These are phyloP conservation scores for Copidosoma aretas DNA, from an alignment of 2,888 invertebrate species.

Conservation along the genomic window DNA sequence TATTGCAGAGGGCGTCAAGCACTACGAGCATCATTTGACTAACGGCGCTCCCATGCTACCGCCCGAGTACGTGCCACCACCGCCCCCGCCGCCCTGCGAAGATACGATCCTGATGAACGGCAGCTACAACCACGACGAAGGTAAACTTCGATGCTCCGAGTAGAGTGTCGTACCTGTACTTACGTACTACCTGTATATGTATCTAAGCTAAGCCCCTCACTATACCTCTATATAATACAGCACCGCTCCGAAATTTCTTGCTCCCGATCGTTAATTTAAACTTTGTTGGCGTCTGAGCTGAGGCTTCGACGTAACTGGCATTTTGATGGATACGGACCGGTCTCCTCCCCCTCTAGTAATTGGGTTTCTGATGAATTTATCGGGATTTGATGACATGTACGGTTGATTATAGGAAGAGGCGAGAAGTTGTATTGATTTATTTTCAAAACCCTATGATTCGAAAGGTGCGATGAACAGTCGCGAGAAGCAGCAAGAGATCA, in stretches of 20 bases:
- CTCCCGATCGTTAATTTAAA: no score
- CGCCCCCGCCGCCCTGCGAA: slow-evolving; percentile 56
- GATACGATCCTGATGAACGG: slow-evolving; percentile 52
- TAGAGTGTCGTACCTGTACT: no score
- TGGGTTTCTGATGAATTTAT: no score
- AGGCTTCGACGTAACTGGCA: neutral
- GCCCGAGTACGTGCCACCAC: slow-evolving; percentile 58
- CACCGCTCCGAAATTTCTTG: no score
- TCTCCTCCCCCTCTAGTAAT: no score
- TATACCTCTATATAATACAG: no score
- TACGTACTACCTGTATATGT: no score
- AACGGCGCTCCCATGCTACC: slow-evolving; percentile 50
- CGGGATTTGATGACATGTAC: no score
- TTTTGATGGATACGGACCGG: neutral
- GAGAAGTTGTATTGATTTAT: no score
- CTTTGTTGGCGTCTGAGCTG: neutral
- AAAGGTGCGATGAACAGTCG: slow-evolving; percentile 64
- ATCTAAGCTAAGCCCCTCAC: no score
- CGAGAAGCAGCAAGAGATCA: slow-evolving; percentile 87
- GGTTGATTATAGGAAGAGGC: neutral
- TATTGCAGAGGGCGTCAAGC: slow-evolving; percentile 48
- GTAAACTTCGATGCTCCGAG: slow-evolving; percentile 46
- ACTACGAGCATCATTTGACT: slow-evolving; percentile 45
- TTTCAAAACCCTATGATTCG: neutral
- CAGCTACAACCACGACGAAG: slow-evolving; percentile 51